Evolutionary conservation across 2,113 vertebrate genomes (phyloP).

Genomic region (Brachyhypopomus occidentalis): DNA sequence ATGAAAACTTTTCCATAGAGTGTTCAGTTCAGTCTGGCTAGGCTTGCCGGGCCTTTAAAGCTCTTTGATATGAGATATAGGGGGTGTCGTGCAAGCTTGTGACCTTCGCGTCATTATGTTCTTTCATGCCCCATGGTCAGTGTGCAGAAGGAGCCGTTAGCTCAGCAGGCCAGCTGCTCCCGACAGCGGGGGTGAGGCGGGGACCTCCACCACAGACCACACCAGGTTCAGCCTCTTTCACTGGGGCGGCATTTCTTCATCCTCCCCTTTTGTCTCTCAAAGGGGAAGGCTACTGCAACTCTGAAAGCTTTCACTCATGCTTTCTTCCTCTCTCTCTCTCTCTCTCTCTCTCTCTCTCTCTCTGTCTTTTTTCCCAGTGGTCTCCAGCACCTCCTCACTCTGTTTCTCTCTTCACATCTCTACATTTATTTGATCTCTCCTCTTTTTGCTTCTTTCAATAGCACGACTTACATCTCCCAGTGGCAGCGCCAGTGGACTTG

Average conservation of each 20-base stretch:
- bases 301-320: not conserved
- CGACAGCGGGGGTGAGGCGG: not conserved
- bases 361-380: not conserved
- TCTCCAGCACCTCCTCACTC: not conserved
- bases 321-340: conserved; percentile 7
- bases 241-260: not conserved
- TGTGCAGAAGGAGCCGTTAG: not conserved
- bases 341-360: not conserved
- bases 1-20: conserved; percentile 21
- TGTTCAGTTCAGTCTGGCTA: conserved; percentile 3
- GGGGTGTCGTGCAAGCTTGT: conserved; percentile 14
- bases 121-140: not conserved
- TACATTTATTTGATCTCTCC: not conserved
- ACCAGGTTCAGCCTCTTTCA: not conserved
- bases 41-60: conserved; percentile 11
- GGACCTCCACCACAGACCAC: not conserved
- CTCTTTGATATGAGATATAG: conserved; percentile 12
- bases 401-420: not conserved
- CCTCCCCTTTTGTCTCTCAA: not conserved
- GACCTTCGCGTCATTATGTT: not conserved
- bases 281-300: not conserved
- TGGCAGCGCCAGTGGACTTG: conserved; percentile 1
- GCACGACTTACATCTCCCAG: conserved; percentile 40
- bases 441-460: conserved; percentile 24
- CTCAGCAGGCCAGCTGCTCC: conserved; percentile 21